Evolutionary conservation across 53 echinoderm and acorn worm species (phyloP), one percentile per base, ranked within the genome.

Genomic region (Zoroaster sp.): DNA sequence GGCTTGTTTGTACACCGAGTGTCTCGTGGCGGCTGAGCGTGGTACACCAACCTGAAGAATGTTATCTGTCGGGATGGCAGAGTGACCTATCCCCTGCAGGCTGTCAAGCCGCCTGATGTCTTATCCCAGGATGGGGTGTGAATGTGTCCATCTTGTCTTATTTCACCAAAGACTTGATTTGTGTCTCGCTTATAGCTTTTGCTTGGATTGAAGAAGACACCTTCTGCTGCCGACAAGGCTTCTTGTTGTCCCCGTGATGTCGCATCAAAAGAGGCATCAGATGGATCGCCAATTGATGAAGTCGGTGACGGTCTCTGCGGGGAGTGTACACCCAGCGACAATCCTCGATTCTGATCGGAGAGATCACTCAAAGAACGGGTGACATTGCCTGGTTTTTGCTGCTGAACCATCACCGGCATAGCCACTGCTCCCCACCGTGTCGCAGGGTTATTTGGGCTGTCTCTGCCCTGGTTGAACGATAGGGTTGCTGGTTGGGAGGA

Each of bases 391-490:
- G 54, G 21, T 54, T 21, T 59, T n/a, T n/a, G n/a, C n/a, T n/a
- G n/a, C n/a, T n/a, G n/a, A n/a, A n/a, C n/a, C 63, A 59, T 59
- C 63, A 25, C 28, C 2, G 63, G 85, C 67, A 35, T 85, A 21
- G 85, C 70, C 37, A 85, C 85, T 34, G 45, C 85, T 45, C 85
- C 71, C 85, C 85, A 85, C n/a, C 85, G 85, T 47, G 69, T 85
- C 21, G 85, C 71, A 25, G 85, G 85, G 69, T 70, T 85, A 70
- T 37, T 45, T 66, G 82, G 82, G 68, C 82, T 82, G 37, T 82
- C 82, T 9, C 41, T 43, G 34, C 68, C 68, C 3, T 66, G 81
- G 66, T 65, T 66, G 42, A 35, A n/a, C n/a, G n/a, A 36, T 71
- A 8, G 49, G 49, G 8, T 14, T 8, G 35, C 38, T 71, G 71